phyloP scores from a whole-genome alignment of 2,113 vertebrate species.

The Megatriorchis doriae region DNA sequence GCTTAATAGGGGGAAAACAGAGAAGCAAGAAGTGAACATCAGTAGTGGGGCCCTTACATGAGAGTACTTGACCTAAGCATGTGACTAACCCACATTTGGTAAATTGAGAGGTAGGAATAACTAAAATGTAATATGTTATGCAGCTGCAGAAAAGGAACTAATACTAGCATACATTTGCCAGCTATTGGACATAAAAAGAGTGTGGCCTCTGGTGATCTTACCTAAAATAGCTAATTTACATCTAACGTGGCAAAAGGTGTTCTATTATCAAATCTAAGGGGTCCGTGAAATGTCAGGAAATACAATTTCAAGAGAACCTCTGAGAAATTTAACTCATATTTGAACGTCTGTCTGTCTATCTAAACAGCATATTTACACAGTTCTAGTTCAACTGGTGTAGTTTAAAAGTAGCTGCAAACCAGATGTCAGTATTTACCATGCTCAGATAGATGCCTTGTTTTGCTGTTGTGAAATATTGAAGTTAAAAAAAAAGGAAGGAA shows the following conservation, averaged over 20 bases:
- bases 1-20: not conserved
- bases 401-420: not conserved
- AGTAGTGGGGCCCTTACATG: accelerated
- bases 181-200: not conserved
- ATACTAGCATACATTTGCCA: not conserved
- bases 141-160: not conserved
- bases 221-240: not conserved
- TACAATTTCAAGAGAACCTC: not conserved
- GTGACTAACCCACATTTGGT: not conserved
- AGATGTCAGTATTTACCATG: not conserved
- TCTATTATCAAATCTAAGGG: not conserved
- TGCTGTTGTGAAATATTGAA: not conserved
- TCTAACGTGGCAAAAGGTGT: not conserved
- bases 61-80: not conserved
- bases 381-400: not conserved
- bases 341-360: not conserved
- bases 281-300: not conserved
- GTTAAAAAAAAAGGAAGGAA: accelerated
- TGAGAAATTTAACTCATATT: not conserved
- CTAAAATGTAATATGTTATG: not conserved
- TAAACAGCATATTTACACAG: not conserved
- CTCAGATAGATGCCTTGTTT: not conserved
- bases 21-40: not conserved
- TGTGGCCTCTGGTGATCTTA: not conserved
- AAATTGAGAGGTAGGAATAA: accelerated